Conservation (phyloP, 2,888 invertebrate species). For the Priocnemis perturbator region DNA sequence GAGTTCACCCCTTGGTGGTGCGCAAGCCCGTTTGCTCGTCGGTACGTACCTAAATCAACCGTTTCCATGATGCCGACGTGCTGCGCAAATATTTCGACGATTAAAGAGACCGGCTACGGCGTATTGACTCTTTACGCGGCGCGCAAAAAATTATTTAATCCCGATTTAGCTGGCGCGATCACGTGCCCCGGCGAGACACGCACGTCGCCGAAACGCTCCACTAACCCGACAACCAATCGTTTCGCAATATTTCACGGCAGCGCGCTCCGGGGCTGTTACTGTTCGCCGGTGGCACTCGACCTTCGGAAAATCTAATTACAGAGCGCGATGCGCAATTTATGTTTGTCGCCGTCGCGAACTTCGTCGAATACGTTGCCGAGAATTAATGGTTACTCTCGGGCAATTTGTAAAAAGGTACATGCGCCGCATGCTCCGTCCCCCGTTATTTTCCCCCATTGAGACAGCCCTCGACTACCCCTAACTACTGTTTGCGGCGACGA, state of each 20-base stretch:
- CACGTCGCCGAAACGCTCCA: background rate
- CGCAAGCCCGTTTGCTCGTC: conserved; percentile 48
- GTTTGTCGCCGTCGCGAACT: no score
- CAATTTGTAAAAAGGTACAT: conserved; percentile 46
- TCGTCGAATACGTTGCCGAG: conserved; percentile 6
- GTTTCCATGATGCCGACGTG: conserved; percentile 39
- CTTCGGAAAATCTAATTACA: no score
- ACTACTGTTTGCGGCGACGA: conserved; percentile 38
- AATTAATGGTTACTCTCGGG: conserved; percentile 46
- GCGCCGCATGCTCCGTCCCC: conserved; percentile 31
- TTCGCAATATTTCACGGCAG: background rate
- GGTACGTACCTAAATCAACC: conserved; percentile 52
- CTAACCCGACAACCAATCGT: background rate
- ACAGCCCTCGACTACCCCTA: conserved; percentile 50
- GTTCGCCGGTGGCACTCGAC: background rate
- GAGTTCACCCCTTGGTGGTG: conserved; percentile 51
- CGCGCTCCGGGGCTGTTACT: background rate
- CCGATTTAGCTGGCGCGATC: no score
- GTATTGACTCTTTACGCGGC: no score
- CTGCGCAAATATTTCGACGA: conserved; percentile 1
- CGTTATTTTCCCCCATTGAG: conserved; percentile 38
- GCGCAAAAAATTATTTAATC: no score
- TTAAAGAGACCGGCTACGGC: no score
- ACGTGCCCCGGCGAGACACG: no score
- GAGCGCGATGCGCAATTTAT: no score